Percentiles rank a stretch among this genome's conserved stretches.
These are phyloP conservation scores for Xiphophorus birchmanni DNA, from an alignment of 2,797 vertebrate genomes.

Conservation along the genomic window DNA sequence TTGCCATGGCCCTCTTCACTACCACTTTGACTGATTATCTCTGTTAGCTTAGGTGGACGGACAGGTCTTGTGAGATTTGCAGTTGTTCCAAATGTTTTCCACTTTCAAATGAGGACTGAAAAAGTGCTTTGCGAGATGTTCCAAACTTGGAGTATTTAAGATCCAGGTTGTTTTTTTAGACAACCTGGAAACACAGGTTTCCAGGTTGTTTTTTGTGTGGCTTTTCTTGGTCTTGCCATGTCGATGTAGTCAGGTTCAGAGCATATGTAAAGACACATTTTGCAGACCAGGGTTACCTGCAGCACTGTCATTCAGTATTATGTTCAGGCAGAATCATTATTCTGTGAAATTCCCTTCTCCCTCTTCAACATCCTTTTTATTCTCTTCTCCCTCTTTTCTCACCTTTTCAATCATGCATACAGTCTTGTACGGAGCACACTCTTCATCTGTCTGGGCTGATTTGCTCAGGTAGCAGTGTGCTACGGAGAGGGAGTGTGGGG, in stretches of 20 bases:
- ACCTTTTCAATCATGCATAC: conserved; percentile 27
- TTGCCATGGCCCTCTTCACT: neutral
- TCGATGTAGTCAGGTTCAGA: conserved; percentile 39
- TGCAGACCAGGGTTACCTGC: conserved; percentile 46
- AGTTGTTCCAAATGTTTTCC: neutral
- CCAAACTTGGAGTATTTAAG: neutral
- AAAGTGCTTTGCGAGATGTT: neutral
- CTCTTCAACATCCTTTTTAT: conserved; percentile 35
- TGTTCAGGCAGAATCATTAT: conserved; percentile 57
- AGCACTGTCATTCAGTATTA: conserved; percentile 55
- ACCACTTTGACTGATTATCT: neutral
- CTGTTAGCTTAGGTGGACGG: neutral
- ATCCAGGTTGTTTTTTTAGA: too few species aligned
- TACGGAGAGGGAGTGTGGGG: conserved; percentile 47
- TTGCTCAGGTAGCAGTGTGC: conserved; percentile 32
- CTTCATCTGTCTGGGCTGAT: conserved; percentile 26
- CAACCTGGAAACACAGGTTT: neutral
- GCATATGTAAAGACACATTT: conserved; percentile 37
- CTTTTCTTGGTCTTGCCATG: conserved; percentile 28
- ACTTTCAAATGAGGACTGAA: neutral
- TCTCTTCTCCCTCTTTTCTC: conserved; percentile 19
- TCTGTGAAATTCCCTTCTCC: conserved; percentile 50
- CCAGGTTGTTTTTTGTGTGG: conserved; percentile 30
- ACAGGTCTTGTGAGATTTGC: neutral
- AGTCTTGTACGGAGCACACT: conserved; percentile 20